Percentiles rank a stretch among this genome's conserved stretches.
These are phyloP conservation scores for Dexiosoma caninum DNA, from an alignment of 2,888 invertebrate genomes.

Conservation along the genomic window DNA sequence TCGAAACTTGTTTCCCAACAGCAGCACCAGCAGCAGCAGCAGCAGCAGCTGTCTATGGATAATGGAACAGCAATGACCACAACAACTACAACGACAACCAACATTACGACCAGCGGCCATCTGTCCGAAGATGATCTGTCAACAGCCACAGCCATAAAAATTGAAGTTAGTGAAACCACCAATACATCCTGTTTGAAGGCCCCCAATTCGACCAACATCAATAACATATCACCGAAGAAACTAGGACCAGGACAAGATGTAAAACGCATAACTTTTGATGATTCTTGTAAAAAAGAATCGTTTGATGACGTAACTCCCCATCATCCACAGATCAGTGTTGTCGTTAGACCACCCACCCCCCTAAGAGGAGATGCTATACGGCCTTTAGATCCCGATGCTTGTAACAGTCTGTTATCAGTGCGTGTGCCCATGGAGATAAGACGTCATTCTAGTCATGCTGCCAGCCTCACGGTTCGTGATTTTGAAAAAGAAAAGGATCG, in stretches of 20 bases:
- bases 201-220: constrained; percentile 1
- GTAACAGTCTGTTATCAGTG: constrained; percentile 69
- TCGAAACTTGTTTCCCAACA: constrained; percentile 74
- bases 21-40: no score
- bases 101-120: constrained; percentile 50
- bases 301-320: constrained; percentile 78
- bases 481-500: constrained; percentile 77
- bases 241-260: constrained; percentile 75
- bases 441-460: constrained; percentile 78
- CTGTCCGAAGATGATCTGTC: constrained; percentile 71
- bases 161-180: constrained; percentile 69
- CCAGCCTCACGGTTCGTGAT: constrained; percentile 79
- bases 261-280: constrained; percentile 78
- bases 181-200: constrained; percentile 63
- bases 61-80: constrained; percentile 58
- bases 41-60: constrained; percentile 71
- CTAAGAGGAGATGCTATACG: constrained; percentile 81
- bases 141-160: constrained; percentile 70
- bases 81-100: constrained; percentile 65
- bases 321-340: constrained; percentile 84
- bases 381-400: constrained; percentile 76
- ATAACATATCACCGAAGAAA: constrained; percentile 70
- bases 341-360: constrained; percentile 87
- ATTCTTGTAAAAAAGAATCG: constrained; percentile 78
- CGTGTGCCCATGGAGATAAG: constrained; percentile 76